Evolutionary conservation across 2,888 invertebrate genomes (phyloP).

Genomic region (Tryphoninae sp.): DNA sequence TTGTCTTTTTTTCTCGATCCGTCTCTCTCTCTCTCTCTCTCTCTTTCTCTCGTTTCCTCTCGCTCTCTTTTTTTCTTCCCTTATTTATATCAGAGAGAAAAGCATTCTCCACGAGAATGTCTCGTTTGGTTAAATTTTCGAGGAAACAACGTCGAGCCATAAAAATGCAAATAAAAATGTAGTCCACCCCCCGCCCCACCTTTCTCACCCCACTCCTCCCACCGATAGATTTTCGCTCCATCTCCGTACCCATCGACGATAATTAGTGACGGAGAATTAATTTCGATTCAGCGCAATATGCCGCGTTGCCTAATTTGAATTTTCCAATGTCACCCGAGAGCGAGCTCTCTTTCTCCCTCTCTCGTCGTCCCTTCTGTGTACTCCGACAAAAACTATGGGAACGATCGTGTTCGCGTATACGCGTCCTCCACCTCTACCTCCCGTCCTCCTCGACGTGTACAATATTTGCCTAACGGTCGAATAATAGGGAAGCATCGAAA

Average conservation of each 20-base stretch:
- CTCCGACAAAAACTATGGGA: conserved; percentile 59
- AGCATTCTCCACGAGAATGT: background rate
- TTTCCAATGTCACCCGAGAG: conserved; percentile 71
- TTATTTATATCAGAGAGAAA: conserved; percentile 26
- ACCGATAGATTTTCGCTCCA: conserved; percentile 41
- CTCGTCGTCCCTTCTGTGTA: conserved; percentile 72
- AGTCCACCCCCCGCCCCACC: background rate
- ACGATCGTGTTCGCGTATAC: conserved; percentile 60
- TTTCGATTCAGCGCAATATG: conserved; percentile 80
- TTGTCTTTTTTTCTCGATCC: background rate
- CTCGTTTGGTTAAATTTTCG: conserved; percentile 11
- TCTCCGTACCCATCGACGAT: conserved; percentile 64
- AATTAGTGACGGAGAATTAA: conserved; percentile 80
- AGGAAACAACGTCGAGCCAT: conserved; percentile 8
- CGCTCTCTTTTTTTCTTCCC: background rate
- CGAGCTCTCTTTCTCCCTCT: conserved; percentile 53
- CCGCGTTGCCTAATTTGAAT: conserved; percentile 79
- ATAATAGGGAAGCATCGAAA: conserved; percentile 75
- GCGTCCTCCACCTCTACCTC: conserved; percentile 36
- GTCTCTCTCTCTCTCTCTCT: background rate
- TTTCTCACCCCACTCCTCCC: too few species aligned
- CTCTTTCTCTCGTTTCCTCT: background rate
- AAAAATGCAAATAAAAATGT: conserved; percentile 59
- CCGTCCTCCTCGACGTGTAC: conserved; percentile 38
- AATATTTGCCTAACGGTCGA: conserved; percentile 80